Percentiles rank a stretch among this genome's conserved stretches.
Conservation (phyloP, 2,888 invertebrate genomes). For the Leptinotarsa haldemani region DNA sequence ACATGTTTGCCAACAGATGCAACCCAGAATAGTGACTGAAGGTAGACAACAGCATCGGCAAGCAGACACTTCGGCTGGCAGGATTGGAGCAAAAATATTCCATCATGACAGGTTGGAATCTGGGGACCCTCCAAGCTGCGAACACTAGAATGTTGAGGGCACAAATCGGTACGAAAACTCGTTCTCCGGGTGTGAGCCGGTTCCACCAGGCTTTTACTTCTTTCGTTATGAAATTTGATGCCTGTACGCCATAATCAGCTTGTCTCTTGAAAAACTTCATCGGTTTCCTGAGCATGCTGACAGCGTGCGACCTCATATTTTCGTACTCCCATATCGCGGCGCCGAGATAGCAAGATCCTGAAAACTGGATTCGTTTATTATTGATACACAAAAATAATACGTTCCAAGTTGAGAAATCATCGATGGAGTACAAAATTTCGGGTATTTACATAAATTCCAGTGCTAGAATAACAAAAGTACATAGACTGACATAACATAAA, state of each 20-base stretch:
- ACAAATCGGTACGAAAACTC: slow-evolving; percentile 83
- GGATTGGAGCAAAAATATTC: slow-evolving; percentile 89
- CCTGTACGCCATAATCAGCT: slow-evolving; percentile 45
- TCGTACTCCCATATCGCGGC: slow-evolving; percentile 93
- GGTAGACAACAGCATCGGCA: slow-evolving; percentile 93
- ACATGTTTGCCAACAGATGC: slow-evolving; percentile 96
- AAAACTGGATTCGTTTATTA: slow-evolving; percentile 57
- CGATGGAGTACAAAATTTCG: too few species aligned
- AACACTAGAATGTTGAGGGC: slow-evolving; percentile 84
- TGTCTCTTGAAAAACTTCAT: slow-evolving; percentile 68
- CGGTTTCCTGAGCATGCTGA: slow-evolving; percentile 68
- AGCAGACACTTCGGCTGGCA: slow-evolving; percentile 78
- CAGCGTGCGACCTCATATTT: slow-evolving; percentile 70
- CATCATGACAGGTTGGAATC: slow-evolving; percentile 78
- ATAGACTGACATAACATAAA: too few species aligned
- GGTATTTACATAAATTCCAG: too few species aligned
- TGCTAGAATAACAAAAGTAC: too few species aligned
- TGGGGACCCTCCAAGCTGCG: slow-evolving; percentile 82
- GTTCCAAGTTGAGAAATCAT: slow-evolving; percentile 1
- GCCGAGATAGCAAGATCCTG: slow-evolving; percentile 75
- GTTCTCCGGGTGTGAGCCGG: slow-evolving; percentile 77
- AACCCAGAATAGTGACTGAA: slow-evolving; percentile 92
- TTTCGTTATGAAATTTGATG: slow-evolving; percentile 57
- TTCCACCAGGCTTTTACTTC: slow-evolving; percentile 77
- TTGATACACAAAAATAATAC: too few species aligned